Conservation (phyloP, 2,113 vertebrate species). For the Dromiciops gliroides region DNA sequence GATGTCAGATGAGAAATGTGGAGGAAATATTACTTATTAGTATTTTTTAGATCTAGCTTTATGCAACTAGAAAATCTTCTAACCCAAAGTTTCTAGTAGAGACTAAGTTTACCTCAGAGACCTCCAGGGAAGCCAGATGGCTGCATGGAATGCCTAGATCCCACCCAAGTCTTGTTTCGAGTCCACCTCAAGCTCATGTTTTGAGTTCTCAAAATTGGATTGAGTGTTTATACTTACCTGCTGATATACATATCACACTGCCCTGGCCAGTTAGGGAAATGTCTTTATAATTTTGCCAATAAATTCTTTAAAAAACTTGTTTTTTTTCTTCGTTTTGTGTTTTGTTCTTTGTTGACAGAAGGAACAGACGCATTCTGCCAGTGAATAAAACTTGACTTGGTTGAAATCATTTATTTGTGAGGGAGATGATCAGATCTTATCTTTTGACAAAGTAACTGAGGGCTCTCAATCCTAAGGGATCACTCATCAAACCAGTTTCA, state of each 20-base stretch:
- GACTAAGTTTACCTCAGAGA: neutral
- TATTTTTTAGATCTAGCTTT: neutral
- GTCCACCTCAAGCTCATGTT: neutral
- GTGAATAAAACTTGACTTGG: neutral
- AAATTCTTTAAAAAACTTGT: neutral
- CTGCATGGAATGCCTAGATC: neutral
- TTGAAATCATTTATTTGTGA: constrained; percentile 19
- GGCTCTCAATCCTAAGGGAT: constrained; percentile 37
- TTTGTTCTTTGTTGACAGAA: neutral
- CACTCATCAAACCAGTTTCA: neutral
- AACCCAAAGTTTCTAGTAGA: neutral
- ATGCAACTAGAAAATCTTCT: neutral
- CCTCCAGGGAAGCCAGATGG: neutral
- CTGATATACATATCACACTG: neutral
- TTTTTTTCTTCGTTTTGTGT: neutral
- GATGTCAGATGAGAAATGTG: neutral
- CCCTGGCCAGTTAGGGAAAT: neutral
- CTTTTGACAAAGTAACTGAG: constrained; percentile 43
- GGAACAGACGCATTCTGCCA: neutral
- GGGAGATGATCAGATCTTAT: neutral
- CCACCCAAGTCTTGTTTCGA: neutral
- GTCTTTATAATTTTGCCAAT: neutral
- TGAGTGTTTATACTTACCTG: neutral
- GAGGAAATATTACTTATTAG: neutral
- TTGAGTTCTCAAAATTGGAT: neutral